A percentile compares a stretch with the other conserved stretches of the same genome.
Conservation (phyloP, 2,113 vertebrate species). For the Elephas maximus region DNA sequence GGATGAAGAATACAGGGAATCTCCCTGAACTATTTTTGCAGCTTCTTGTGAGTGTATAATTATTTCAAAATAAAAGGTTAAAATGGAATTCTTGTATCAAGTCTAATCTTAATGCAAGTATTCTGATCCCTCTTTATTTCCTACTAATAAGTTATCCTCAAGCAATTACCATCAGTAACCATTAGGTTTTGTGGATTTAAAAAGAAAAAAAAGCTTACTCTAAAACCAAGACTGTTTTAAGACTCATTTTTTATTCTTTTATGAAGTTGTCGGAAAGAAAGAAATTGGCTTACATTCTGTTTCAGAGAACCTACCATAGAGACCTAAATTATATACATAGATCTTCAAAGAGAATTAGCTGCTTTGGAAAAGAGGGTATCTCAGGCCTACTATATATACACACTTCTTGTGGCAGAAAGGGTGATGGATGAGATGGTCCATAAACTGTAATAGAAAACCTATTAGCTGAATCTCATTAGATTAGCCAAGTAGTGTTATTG, state of each 20-base stretch:
- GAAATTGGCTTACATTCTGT: conserved; percentile 26
- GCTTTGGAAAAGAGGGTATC: not conserved
- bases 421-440: conserved; percentile 66
- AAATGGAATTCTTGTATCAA: conserved; percentile 10
- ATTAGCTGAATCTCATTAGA: conserved; percentile 78
- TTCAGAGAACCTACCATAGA: not conserved
- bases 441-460: conserved; percentile 74
- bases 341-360: conserved; percentile 43
- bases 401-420: conserved; percentile 39
- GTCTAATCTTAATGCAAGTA: not conserved
- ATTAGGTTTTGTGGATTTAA: conserved; percentile 8
- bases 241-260: conserved; percentile 17
- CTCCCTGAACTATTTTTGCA: not conserved
- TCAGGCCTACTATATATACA: not conserved
- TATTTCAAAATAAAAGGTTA: conserved; percentile 31
- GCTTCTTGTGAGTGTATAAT: not conserved
- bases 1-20: not conserved
- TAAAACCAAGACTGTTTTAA: conserved; percentile 64
- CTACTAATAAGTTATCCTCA: conserved; percentile 53
- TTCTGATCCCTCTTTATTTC: conserved; percentile 33
- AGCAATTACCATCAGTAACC: not conserved
- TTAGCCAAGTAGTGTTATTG: conserved; percentile 68
- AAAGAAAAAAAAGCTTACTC: not conserved
- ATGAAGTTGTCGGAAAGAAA: conserved; percentile 25
- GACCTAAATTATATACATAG: not conserved